Evolutionary conservation across 2,113 vertebrate genomes (phyloP).

Genomic region (Maccullochella peelii): DNA sequence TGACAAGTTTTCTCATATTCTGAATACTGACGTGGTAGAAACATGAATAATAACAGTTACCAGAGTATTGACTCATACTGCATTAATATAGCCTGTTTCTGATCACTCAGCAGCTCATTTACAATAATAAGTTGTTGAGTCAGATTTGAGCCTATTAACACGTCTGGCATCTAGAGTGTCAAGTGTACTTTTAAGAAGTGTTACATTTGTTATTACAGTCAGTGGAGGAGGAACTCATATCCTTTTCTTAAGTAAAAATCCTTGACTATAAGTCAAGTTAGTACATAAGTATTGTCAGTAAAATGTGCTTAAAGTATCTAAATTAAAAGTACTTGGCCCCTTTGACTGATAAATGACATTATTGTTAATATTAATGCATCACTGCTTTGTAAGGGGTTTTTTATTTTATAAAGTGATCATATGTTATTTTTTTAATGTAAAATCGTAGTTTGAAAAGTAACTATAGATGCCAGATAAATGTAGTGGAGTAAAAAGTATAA

Average conservation of each 20-base stretch:
- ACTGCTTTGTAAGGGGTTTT: background rate
- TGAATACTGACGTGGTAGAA: background rate
- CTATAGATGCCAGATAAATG: background rate
- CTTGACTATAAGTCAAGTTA: background rate
- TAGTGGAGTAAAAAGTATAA: background rate
- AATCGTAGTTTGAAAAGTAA: background rate
- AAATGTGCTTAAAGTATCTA: background rate
- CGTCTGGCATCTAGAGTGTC: background rate
- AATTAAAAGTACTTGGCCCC: background rate
- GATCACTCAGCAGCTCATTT: constrained; percentile 26
- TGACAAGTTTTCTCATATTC: background rate
- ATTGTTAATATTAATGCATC: background rate
- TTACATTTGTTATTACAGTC: constrained; percentile 12
- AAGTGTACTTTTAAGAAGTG: constrained; percentile 9
- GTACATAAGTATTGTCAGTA: background rate
- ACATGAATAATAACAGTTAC: background rate
- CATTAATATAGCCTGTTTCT: background rate
- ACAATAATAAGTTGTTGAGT: constrained; percentile 14
- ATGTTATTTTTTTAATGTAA: too few species aligned
- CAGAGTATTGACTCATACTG: constrained; percentile 12
- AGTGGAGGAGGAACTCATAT: background rate
- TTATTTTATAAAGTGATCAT: background rate
- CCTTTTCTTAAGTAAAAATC: background rate
- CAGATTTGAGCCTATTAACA: constrained; percentile 2
- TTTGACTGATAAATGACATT: background rate